Conservation (phyloP, 2,797 vertebrate genomes). For the Dryobates pubescens region DNA sequence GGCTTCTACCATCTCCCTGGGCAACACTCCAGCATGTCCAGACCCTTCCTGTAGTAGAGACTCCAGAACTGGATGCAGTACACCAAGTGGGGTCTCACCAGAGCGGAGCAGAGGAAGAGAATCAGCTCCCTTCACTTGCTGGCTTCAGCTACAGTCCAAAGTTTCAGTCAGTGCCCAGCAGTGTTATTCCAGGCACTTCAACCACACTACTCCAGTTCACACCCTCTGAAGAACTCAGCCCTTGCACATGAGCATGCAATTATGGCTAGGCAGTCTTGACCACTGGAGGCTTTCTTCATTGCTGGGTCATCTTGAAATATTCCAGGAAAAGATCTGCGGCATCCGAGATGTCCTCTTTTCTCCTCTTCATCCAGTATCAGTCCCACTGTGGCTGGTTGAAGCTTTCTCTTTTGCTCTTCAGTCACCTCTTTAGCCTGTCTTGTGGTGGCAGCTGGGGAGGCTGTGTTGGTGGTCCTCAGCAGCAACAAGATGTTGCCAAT, state of each 20-base stretch:
- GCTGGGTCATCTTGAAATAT: background rate
- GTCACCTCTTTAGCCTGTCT: background rate
- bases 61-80: too few species aligned
- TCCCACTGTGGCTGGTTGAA: background rate
- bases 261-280: background rate
- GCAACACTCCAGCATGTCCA: too few species aligned
- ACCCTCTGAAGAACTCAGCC: background rate
- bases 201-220: background rate
- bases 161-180: background rate
- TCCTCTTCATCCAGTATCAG: background rate
- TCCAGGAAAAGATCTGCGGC: background rate
- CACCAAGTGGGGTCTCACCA: too few species aligned
- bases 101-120: too few species aligned
- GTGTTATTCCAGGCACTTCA: background rate
- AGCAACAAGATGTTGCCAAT: background rate
- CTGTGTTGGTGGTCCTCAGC: background rate
- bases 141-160: background rate
- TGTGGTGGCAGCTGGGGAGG: rapidly evolving
- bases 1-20: too few species aligned
- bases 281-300: background rate
- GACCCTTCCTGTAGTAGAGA: too few species aligned
- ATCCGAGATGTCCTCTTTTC: background rate
- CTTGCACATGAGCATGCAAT: background rate
- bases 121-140: too few species aligned
- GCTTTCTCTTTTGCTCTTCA: background rate